Base-by-base conservation (phyloP, 64 coral and sea anemone species). In the Catalaphyllia jardinei region DNA sequence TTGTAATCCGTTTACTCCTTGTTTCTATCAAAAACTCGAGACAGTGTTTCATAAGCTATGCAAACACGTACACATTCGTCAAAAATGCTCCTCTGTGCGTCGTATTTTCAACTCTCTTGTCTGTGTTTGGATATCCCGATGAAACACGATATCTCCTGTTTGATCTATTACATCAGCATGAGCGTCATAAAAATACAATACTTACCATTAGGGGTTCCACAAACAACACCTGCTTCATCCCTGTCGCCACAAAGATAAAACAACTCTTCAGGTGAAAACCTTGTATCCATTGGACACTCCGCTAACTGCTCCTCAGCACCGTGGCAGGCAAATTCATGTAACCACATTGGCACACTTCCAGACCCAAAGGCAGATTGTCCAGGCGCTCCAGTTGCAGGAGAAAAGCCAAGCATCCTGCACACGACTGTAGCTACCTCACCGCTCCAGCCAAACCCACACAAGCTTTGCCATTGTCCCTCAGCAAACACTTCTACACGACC, bases 401-500 rank as follows among this genome's bases (percentile, higher is more conserved):
- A 28, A 77, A 42, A 77, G 5, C 75, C 75, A 39, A 77, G 75
- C 75, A 31, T 77, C 4, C 13, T 15, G 30, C 75, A 77, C 31
- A 77, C 75, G 4, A 77, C 75, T 38, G 31, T 18, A 77, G 31
- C 49, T 7, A 0, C 49, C 22, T 6, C 3, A 6, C 9, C 42
- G 29, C 28, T 38, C 75, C 75, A 77, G 0, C 49, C 19, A 12
- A 52, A 42, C 4, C 14, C 31, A 24, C 75, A 77, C 31, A 77
- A 17, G 19, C 49, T 38, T 38, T 52, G 31, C 75, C 75, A 77
- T 16, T 20, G 25, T 1, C 74, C 29, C 15, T 77, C 49, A 35
- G 9, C 49, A 51, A 77, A 77, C 49, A 77, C 16, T 30, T 77
- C 74, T 77, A 77, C 74, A 24, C 74, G 74, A 20, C 74, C 74